phyloP scores from a whole-genome alignment of 64 coral and sea anemone genomes.

The Platygyra sinensis region DNA sequence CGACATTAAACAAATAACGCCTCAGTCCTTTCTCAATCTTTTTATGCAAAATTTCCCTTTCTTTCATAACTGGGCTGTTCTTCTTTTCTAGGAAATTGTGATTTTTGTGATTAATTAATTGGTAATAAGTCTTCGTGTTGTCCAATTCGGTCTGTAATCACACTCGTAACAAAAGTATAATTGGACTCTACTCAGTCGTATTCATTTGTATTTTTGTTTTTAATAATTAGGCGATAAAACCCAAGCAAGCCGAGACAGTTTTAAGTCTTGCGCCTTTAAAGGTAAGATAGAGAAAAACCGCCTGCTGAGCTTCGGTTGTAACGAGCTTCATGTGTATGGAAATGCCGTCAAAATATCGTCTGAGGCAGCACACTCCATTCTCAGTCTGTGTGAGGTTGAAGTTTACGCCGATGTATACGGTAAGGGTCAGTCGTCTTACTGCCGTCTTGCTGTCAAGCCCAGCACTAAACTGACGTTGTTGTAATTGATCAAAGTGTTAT shows the following conservation, averaged over 20 bases:
- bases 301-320: background rate
- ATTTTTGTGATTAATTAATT: background rate
- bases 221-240: background rate
- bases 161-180: too few species aligned
- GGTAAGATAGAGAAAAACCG: background rate
- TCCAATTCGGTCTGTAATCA: too few species aligned
- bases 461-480: too few species aligned
- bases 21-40: too few species aligned
- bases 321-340: background rate
- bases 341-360: background rate
- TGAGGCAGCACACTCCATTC: background rate
- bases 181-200: too few species aligned
- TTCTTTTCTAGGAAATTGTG: too few species aligned
- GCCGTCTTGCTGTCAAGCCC: too few species aligned
- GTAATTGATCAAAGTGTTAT: background rate
- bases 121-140: background rate
- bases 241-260: background rate
- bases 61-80: too few species aligned
- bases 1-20: too few species aligned
- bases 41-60: too few species aligned
- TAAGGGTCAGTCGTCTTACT: background rate
- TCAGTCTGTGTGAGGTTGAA: constrained; percentile 10
- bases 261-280: background rate
- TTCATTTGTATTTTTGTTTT: background rate
- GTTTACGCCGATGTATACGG: constrained; percentile 1